Evolutionary conservation across 2,888 invertebrate species (phyloP).

Genomic region (Mesorhabditis belari): DNA sequence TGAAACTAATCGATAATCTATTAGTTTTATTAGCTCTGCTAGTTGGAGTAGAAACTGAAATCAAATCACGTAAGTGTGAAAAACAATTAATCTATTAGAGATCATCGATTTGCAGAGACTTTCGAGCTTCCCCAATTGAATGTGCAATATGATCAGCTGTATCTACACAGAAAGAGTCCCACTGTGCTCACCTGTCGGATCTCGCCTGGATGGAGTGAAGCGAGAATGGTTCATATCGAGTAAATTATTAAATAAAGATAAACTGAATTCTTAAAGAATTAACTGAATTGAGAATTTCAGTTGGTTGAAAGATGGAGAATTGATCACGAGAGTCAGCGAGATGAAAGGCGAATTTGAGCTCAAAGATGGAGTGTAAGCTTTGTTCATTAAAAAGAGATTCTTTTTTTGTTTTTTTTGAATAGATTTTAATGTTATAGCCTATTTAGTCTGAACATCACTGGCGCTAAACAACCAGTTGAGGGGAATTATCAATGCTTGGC

Average conservation of each 20-base stretch:
- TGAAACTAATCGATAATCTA: not conserved
- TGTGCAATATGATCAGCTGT: conserved; percentile 25
- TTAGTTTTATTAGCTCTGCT: too few species aligned
- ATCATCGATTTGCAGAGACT: conserved; percentile 16
- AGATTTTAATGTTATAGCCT: too few species aligned
- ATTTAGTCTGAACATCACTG: conserved; percentile 15
- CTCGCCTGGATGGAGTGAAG: conserved; percentile 23
- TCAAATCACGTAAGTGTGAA: conserved; percentile 3
- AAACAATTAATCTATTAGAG: not conserved
- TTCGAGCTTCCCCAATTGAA: conserved; percentile 33
- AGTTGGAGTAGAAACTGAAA: too few species aligned
- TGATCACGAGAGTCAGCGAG: conserved; percentile 9
- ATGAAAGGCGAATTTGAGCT: conserved; percentile 1
- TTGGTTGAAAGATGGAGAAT: conserved; percentile 39
- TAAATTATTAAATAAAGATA: not conserved
- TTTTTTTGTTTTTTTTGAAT: not conserved
- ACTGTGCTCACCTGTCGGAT: conserved; percentile 29
- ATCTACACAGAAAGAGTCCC: conserved; percentile 15
- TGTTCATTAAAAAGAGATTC: not conserved
- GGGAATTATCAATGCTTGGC: conserved; percentile 48
- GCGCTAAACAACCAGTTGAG: conserved; percentile 22
- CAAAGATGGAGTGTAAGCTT: not conserved
- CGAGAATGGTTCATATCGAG: conserved; percentile 5
- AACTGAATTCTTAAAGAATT: not conserved
- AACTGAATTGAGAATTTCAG: conserved; percentile 3